Percentiles rank a stretch among this genome's conserved stretches.
These are phyloP conservation scores for Nomada ferruginata DNA, from an alignment of 2,888 invertebrate species.

Conservation along the genomic window DNA sequence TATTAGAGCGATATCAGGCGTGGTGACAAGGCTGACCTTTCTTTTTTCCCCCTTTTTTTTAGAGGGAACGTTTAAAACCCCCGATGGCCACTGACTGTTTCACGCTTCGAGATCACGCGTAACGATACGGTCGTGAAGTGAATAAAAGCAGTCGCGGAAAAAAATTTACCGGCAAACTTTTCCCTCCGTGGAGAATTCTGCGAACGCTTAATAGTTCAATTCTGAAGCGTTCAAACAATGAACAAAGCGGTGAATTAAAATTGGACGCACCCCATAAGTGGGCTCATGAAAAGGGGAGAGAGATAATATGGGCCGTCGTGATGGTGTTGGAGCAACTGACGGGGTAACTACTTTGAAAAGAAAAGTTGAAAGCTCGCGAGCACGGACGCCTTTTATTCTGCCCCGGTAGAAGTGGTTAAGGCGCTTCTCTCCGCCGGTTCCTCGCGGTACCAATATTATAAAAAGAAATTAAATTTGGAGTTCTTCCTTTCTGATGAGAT, in stretches of 20 bases:
- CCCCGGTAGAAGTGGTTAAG: constrained; percentile 18
- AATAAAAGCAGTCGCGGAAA: background rate
- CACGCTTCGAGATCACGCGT: background rate
- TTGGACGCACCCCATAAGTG: constrained; percentile 42
- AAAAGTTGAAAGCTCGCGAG: constrained; percentile 38
- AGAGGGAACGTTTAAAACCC: background rate
- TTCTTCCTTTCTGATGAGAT: background rate
- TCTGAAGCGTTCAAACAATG: constrained; percentile 39
- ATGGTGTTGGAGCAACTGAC: constrained; percentile 42
- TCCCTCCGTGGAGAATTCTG: background rate
- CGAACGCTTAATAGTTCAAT: constrained; percentile 22
- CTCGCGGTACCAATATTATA: constrained; percentile 22
- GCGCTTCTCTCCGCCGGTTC: background rate
- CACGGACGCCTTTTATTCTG: constrained; percentile 33
- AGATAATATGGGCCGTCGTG: constrained; percentile 34
- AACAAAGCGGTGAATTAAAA: constrained; percentile 46
- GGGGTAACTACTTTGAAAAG: constrained; percentile 37
- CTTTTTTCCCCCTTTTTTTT: too few species aligned
- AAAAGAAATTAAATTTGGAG: constrained; percentile 17
- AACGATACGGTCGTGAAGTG: background rate
- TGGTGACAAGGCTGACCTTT: background rate
- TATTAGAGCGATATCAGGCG: constrained; percentile 1
- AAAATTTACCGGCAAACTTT: background rate
- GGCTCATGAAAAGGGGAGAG: constrained; percentile 21
- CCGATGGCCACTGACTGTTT: background rate